Conservation (phyloP, 1,140 invertebrate species). For the Coptotermes formosanus region DNA sequence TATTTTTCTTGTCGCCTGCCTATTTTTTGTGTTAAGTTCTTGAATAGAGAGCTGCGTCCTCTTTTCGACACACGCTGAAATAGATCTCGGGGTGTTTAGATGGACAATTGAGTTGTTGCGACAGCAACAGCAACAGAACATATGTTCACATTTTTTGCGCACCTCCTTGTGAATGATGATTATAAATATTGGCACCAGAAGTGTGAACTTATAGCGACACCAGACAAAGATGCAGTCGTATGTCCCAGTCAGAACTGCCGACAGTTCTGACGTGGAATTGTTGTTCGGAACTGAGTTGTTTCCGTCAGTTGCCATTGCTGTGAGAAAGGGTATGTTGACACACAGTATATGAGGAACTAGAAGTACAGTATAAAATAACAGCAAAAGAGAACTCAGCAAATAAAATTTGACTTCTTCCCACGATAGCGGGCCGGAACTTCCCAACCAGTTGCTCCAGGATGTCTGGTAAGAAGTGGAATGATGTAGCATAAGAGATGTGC, state of each 20-base stretch:
- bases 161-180: conserved; percentile 37
- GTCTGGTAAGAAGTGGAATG: background rate
- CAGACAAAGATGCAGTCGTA: conserved; percentile 37
- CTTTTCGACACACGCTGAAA: background rate
- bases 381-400: background rate
- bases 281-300: background rate
- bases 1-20: background rate
- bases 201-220: conserved; percentile 34
- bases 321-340: background rate
- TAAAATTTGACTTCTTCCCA: conserved; percentile 7
- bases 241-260: conserved; percentile 23
- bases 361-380: background rate
- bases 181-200: conserved; percentile 30
- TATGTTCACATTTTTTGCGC: conserved; percentile 33
- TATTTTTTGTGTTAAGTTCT: background rate
- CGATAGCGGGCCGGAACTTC: background rate
- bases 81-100: background rate
- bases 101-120: background rate
- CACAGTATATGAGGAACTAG: background rate
- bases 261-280: background rate
- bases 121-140: conserved; percentile 33
- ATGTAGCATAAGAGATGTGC: background rate
- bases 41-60: background rate
- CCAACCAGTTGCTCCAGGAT: background rate
- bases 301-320: background rate